Conservation (phyloP, 2,797 vertebrate genomes). For the Acrossocheilus fasciatus region DNA sequence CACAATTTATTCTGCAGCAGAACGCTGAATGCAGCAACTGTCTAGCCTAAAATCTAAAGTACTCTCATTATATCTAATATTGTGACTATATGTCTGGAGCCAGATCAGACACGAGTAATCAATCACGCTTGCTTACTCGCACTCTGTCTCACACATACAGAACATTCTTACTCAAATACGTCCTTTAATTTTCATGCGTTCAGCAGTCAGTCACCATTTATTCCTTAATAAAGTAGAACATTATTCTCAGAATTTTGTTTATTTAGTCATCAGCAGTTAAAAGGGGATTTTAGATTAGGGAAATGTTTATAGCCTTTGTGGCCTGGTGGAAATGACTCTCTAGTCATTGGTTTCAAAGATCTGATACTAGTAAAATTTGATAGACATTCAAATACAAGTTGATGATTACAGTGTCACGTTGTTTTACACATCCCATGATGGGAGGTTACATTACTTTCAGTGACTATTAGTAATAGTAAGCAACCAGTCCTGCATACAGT, state of each 20-base stretch:
- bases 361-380: background rate
- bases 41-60: background rate
- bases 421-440: background rate
- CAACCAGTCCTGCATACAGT: background rate
- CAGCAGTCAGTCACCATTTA: background rate
- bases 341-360: background rate
- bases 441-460: background rate
- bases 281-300: slow-evolving; percentile 41
- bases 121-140: background rate
- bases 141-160: too few species aligned
- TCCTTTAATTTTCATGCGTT: background rate
- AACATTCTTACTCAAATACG: background rate
- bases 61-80: background rate
- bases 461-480: background rate
- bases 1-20: background rate
- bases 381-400: background rate
- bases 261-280: slow-evolving; percentile 41
- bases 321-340: slow-evolving; percentile 28
- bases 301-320: slow-evolving; percentile 6
- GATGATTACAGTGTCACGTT: background rate
- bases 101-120: background rate
- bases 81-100: background rate
- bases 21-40: background rate
- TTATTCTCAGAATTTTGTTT: slow-evolving; percentile 35
- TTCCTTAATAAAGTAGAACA: background rate